phyloP scores from a whole-genome alignment of 2,797 vertebrate species.

The Otolemur crassicaudatus region DNA sequence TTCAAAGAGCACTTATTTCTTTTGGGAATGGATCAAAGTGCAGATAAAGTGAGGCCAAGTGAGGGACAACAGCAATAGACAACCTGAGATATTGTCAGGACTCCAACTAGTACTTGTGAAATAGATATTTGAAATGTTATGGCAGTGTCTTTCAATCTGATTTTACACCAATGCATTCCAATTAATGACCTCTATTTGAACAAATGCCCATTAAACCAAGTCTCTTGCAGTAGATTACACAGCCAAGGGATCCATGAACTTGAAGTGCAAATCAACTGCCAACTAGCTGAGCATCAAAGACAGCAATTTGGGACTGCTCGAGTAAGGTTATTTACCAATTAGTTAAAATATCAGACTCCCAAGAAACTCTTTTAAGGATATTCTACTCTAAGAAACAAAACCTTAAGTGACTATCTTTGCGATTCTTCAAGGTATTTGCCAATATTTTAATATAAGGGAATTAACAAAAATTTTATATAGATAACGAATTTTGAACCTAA shows the following conservation, averaged over 20 bases:
- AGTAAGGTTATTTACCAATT: constrained; percentile 6
- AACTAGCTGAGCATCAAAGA: neutral
- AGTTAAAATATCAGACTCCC: neutral
- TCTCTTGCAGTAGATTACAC: neutral
- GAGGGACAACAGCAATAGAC: neutral
- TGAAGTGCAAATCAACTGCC: neutral
- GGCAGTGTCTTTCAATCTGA: neutral
- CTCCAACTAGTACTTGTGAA: neutral
- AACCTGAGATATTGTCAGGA: neutral
- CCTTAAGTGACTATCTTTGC: neutral
- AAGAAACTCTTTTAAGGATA: neutral
- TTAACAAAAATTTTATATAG: neutral
- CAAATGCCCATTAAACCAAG: neutral
- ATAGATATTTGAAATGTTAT: neutral
- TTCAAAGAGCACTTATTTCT: neutral
- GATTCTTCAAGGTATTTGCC: neutral
- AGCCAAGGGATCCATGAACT: neutral
- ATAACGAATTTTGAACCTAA: neutral
- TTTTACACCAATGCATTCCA: neutral
- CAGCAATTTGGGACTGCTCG: neutral
- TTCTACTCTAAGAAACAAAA: neutral
- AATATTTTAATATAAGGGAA: neutral
- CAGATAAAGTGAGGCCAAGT: neutral
- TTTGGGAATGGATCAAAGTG: neutral
- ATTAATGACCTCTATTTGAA: constrained; percentile 22